phyloP scores from a whole-genome alignment of 1,140 invertebrate species.

The Drosophila orena region DNA sequence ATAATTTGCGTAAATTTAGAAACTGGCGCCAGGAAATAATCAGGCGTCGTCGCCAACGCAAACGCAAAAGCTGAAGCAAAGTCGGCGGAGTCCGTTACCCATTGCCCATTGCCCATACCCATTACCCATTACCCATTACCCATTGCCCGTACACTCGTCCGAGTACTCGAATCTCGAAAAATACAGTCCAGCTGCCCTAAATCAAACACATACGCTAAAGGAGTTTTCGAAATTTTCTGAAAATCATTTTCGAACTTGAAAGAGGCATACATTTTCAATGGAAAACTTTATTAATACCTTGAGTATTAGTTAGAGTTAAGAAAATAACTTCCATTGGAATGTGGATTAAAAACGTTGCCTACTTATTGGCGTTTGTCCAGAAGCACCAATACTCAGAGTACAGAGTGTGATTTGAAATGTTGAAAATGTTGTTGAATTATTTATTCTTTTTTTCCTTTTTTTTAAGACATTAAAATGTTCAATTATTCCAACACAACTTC shows the following conservation, averaged over 20 bases:
- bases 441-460: no score
- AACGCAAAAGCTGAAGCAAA: slow-evolving; percentile 49
- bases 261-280: background rate
- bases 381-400: no score
- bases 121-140: slow-evolving; percentile 42
- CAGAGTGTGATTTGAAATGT: no score
- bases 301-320: no score
- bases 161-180: slow-evolving; percentile 16
- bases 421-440: no score
- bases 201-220: background rate
- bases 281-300: background rate
- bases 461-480: no score
- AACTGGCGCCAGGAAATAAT: slow-evolving; percentile 84
- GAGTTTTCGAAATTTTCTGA: background rate
- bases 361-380: background rate
- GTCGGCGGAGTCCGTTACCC: slow-evolving; percentile 46
- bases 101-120: slow-evolving; percentile 50
- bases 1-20: slow-evolving; percentile 83
- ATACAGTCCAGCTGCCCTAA: slow-evolving; percentile 4
- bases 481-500: no score
- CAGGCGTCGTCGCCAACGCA: slow-evolving; percentile 80
- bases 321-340: no score
- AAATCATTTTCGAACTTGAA: background rate
- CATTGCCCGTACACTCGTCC: slow-evolving; percentile 27
- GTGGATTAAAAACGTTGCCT: background rate